Percentiles rank a stretch among this genome's conserved stretches.
Conservation (phyloP, 2,797 vertebrate species). For the Eurystomus glaucurus region DNA sequence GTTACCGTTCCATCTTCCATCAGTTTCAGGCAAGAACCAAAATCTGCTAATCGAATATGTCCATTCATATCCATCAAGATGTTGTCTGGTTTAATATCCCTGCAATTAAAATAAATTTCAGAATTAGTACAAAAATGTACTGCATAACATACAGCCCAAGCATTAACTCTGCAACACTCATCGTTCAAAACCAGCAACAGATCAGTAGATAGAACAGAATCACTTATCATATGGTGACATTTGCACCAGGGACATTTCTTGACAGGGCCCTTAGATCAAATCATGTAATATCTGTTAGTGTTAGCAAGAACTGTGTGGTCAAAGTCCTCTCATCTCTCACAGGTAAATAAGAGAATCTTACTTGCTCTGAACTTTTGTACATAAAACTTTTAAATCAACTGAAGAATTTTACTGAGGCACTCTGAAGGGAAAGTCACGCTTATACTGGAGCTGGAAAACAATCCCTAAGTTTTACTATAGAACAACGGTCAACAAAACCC, state of each 20-base stretch:
- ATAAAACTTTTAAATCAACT: neutral
- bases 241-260: neutral
- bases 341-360: neutral
- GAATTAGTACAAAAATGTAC: slow-evolving; percentile 19
- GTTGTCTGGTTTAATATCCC: slow-evolving; percentile 98
- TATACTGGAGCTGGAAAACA: neutral
- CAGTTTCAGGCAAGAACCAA: slow-evolving; percentile 97
- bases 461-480: neutral
- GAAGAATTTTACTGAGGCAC: neutral
- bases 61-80: slow-evolving; percentile 98
- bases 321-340: neutral
- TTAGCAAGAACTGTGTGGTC: neutral
- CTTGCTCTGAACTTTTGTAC: neutral
- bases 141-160: neutral
- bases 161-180: neutral
- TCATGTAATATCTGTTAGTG: neutral
- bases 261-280: neutral
- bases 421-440: neutral
- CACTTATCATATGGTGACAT: neutral
- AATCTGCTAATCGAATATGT: slow-evolving; percentile 98
- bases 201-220: neutral
- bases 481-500: neutral
- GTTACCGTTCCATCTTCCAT: slow-evolving; percentile 98
- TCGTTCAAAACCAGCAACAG: neutral
- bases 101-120: slow-evolving; percentile 76